Evolutionary conservation across 2,888 invertebrate genomes (phyloP), one percentile per base, ranked within the genome.

Genomic region (Dorcus hopei): DNA sequence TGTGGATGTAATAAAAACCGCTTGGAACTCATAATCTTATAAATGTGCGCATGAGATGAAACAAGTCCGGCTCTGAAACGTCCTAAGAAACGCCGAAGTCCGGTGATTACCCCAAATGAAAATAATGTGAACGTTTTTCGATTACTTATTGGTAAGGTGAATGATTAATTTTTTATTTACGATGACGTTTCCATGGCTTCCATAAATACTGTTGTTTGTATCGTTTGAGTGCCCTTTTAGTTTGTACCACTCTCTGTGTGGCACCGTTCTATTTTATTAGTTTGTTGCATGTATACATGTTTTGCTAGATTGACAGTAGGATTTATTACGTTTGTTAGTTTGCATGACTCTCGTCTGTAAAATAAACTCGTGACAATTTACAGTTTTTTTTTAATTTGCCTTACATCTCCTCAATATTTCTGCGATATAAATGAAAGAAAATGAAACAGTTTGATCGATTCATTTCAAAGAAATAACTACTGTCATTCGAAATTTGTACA

Each of bases 201-300:
- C 52, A 52, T 52, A 52, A 52, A 52, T 52, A 33, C 26, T 33
- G 26, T 33, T 7, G 26, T 33, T 33, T 33, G 26, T 33, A 33
- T 6, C 26, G 26, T 33, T 33, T 33, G 26, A 33, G 26, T 33
- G 26, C 26, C 26, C 26, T 6, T 33, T 33, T 33, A 33, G 26
- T 33, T 59, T 59, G 68, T 68, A 65, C 68, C 68, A 66, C 49
- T 54, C 55, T 54, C 23, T 56, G 54, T 59, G 54, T 61, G 64
- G 65, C 65, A 66, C 64, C 42, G 49, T 52, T 61, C 57, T 60
- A 45, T 57, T 58, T 53, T 62, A 59, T 62, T 57, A 52, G 52
- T 52, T 47, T 56, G 48, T 59, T 59, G 59, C 59, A 59, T 59
- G 59, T 52, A n/a, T n/a, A 47, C 43, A 38, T 47, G 52, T 59